Evolutionary conservation across 2,113 vertebrate species (phyloP).

Genomic region (Embiotoca jacksoni): DNA sequence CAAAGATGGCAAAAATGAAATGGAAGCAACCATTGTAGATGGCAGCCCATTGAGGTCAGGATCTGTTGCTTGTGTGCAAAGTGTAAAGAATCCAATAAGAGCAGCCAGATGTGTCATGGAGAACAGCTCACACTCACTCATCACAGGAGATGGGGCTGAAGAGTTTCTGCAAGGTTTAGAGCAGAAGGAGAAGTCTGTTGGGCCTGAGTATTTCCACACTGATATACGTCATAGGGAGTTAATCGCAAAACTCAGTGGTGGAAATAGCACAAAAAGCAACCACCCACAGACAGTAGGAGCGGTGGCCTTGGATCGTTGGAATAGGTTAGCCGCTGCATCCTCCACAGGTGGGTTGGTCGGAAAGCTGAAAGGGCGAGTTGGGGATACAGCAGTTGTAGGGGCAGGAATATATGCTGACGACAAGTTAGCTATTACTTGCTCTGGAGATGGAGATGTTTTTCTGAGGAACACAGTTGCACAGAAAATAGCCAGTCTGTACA

Average conservation of each 20-base stretch:
- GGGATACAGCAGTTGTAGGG: conserved; percentile 85
- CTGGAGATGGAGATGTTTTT: conserved; percentile 86
- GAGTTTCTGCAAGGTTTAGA: conserved; percentile 75
- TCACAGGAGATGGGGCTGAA: conserved; percentile 83
- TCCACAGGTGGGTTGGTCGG: conserved; percentile 85
- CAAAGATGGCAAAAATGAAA: conserved; percentile 82
- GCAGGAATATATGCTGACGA: conserved; percentile 85
- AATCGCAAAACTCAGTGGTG: conserved; percentile 51
- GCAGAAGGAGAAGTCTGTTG: conserved; percentile 66
- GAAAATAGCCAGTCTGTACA: conserved; percentile 84
- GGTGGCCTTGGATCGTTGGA: conserved; percentile 79
- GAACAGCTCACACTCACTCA: conserved; percentile 80
- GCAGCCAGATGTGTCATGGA: conserved; percentile 85
- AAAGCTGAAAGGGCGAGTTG: conserved; percentile 84
- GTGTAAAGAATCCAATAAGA: conserved; percentile 84
- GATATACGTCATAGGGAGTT: conserved; percentile 79
- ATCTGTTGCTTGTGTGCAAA: conserved; percentile 83
- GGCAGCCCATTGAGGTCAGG: conserved; percentile 77
- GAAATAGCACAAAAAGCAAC: conserved; percentile 70
- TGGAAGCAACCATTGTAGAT: conserved; percentile 85
- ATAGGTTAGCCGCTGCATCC: conserved; percentile 81
- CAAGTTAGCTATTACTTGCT: conserved; percentile 82
- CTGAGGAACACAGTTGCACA: conserved; percentile 83
- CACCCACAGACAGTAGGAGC: conserved; percentile 87
- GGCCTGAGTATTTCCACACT: conserved; percentile 82